phyloP scores from a whole-genome alignment of 2,888 invertebrate species.

The Cryptus armator region DNA sequence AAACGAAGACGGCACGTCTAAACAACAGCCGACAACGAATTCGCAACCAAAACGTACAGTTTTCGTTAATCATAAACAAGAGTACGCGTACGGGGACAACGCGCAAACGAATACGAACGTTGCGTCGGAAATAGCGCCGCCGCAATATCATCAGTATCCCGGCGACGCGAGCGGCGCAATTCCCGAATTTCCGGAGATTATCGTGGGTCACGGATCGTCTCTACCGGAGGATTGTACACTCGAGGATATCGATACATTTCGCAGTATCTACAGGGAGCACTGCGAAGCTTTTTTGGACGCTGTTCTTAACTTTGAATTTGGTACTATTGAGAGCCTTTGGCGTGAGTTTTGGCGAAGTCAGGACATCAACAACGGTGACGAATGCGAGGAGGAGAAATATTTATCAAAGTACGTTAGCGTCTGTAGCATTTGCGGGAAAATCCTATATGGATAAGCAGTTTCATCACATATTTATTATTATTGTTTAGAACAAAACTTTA shows the following conservation, averaged over 20 bases:
- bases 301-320: slow-evolving; percentile 95
- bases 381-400: slow-evolving; percentile 92
- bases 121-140: slow-evolving; percentile 80
- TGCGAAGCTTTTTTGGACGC: slow-evolving; percentile 97
- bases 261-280: slow-evolving; percentile 94
- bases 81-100: slow-evolving; percentile 81
- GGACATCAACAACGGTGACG: slow-evolving; percentile 91
- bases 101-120: slow-evolving; percentile 78
- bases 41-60: slow-evolving; percentile 82
- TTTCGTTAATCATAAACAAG: slow-evolving; percentile 82
- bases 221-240: slow-evolving; percentile 91
- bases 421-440: slow-evolving; percentile 50
- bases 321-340: slow-evolving; percentile 95
- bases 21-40: slow-evolving; percentile 80
- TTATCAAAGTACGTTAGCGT: slow-evolving; percentile 88
- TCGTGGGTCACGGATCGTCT: slow-evolving; percentile 86
- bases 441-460: neutral
- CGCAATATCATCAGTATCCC: slow-evolving; percentile 91
- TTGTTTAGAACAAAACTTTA: slow-evolving; percentile 88
- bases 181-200: slow-evolving; percentile 92
- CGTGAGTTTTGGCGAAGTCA: slow-evolving; percentile 96
- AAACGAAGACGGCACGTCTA: slow-evolving; percentile 85
- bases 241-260: slow-evolving; percentile 93
- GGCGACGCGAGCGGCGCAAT: slow-evolving; percentile 93
- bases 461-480: neutral